Base-by-base conservation (phyloP, 2,797 vertebrate genomes). In the Numenius phaeopus region DNA sequence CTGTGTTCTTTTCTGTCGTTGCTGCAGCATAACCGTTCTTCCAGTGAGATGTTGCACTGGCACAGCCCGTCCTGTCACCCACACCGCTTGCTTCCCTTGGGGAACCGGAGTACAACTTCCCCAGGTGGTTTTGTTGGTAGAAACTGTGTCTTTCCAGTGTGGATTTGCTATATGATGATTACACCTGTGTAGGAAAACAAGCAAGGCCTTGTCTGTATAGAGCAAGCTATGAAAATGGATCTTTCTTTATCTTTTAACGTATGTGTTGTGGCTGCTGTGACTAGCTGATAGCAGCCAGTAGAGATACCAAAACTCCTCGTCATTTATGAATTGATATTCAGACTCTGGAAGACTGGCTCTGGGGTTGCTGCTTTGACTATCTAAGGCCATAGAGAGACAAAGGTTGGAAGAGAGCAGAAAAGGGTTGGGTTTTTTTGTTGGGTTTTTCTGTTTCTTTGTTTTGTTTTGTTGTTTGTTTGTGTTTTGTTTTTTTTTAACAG, bases 1-100 rank as follows among this genome's bases (percentile, higher is more conserved):
- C 5, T 1, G 2, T 1, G 21, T 32, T 61, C 11, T 18, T 26
- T 22, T 10, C 29, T 24, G 37, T 11, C 4, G 0, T 10, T 16
- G 64, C 47, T 26, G 46, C 42, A 23, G 57, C 12, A 5, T 8
- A 6, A 2, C 16, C 1, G 10, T 14, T 40, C 32, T 11, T 39
- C 39, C 5, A 5, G 50, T 10, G 58, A 5, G n/a, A 2, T 7
- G 9, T n/a, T 18, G 3, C 11, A 7, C 11, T 0, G 2, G 30
- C 7, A 20, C 24, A 55, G 2, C 5, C 11, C 13, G 3, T 26
- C 44, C 11, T 22, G 10, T 39, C 32, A 6, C 14, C 46, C 4
- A 1, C 1, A 7, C 44, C 0, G 1, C 18, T 27, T 46, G 32
- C 29, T 49, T 55, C 27, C 32, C 18, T 34, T 8, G 58, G 23